A percentile compares a stretch with the other conserved stretches of the same genome.
Conservation (phyloP, 2,888 invertebrate genomes). For the Criorhina ranunculi region DNA sequence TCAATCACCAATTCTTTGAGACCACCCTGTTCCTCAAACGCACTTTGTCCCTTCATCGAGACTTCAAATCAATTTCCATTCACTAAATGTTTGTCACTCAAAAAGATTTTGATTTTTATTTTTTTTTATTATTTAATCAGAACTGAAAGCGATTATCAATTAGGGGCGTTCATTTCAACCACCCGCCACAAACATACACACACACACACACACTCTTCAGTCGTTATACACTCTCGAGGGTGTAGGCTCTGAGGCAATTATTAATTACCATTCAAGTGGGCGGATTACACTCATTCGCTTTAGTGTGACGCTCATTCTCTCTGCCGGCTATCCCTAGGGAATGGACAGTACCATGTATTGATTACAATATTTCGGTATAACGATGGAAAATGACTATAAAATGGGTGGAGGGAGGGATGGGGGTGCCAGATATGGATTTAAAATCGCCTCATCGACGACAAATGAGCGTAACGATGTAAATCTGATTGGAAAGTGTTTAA, state of each 20-base stretch:
- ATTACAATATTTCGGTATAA: conserved; percentile 19
- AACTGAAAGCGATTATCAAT: conserved; percentile 61
- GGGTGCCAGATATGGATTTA: conserved; percentile 29
- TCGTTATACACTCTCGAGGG: not conserved
- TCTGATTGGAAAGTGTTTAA: conserved; percentile 56
- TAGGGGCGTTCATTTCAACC: conserved; percentile 47
- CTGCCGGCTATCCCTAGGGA: conserved; percentile 25
- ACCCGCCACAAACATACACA: not conserved
- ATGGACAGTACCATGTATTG: conserved; percentile 27
- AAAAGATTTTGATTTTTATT: conserved; percentile 5
- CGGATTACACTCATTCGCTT: conserved; percentile 54
- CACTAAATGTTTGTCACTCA: conserved; percentile 22
- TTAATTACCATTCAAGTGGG: conserved; percentile 70
- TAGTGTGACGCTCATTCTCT: conserved; percentile 5
- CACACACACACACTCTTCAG: not conserved
- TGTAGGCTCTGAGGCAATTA: conserved; percentile 49
- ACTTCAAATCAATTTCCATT: not conserved
- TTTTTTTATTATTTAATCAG: conserved; percentile 14
- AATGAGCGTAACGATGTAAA: conserved; percentile 39
- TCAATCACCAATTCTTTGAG: too few species aligned
- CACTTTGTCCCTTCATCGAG: too few species aligned
- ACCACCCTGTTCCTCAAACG: too few species aligned
- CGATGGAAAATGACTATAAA: not conserved
- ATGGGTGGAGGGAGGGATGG: not conserved
- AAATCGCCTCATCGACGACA: conserved; percentile 29